A percentile compares a stretch with the other conserved stretches of the same genome.
Conservation (phyloP, 2,113 vertebrate species). For the Sturnira hondurensis region DNA sequence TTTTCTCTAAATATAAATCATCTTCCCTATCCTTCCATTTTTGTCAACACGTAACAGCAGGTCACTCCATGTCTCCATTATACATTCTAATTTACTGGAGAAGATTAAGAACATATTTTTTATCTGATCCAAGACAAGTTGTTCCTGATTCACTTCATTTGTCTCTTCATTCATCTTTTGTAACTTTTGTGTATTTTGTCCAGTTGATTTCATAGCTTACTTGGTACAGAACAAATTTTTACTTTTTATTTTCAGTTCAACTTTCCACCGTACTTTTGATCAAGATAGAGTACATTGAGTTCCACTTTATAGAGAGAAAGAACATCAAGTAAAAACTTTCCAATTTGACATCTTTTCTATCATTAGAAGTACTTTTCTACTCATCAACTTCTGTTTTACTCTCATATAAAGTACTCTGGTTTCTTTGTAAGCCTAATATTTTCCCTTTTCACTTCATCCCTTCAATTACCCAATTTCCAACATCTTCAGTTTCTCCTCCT, state of each 20-base stretch:
- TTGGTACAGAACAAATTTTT: neutral
- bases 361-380: neutral
- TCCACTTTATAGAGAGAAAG: neutral
- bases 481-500: neutral
- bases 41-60: neutral
- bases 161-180: constrained; percentile 1
- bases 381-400: neutral
- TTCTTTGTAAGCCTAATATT: neutral
- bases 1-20: neutral
- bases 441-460: neutral
- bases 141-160: neutral
- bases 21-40: neutral
- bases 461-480: neutral
- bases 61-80: neutral
- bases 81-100: neutral
- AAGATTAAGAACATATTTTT: neutral
- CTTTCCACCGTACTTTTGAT: neutral
- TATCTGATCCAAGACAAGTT: neutral
- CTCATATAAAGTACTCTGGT: neutral
- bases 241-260: neutral
- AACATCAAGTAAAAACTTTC: neutral
- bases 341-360: neutral
- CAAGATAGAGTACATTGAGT: neutral
- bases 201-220: constrained; percentile 7
- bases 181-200: neutral